Evolutionary conservation across 2,797 vertebrate species (phyloP).

Genomic region (Dendrocincla fuliginosa): DNA sequence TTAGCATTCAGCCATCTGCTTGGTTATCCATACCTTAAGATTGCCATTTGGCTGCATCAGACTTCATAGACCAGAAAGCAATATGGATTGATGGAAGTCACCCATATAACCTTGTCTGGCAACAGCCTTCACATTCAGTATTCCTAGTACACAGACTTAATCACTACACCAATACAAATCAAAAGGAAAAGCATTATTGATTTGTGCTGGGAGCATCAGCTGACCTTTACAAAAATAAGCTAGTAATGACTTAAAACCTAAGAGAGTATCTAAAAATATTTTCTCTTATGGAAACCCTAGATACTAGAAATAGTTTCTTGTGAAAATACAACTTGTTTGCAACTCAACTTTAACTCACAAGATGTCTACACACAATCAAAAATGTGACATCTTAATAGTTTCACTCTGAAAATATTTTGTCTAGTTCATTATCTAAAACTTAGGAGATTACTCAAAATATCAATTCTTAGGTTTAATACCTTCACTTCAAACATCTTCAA

Average conservation of each 20-base stretch:
- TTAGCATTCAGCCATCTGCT: not conserved
- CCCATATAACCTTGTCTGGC: not conserved
- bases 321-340: not conserved
- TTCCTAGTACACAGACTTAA: not conserved
- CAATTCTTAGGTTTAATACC: not conserved
- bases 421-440: not conserved
- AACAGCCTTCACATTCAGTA: not conserved
- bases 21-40: not conserved
- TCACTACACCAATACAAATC: not conserved
- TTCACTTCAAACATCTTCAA: not conserved
- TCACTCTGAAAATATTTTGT: not conserved
- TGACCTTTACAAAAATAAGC: constrained; percentile 8
- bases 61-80: not conserved
- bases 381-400: not conserved
- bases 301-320: constrained; percentile 39
- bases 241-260: not conserved
- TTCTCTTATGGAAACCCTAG: not conserved
- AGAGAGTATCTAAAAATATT: constrained; percentile 40
- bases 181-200: not conserved
- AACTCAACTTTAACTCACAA: not conserved
- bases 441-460: not conserved
- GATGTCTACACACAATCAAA: not conserved
- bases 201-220: not conserved
- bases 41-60: not conserved
- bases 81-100: not conserved